A percentile compares a stretch with the other conserved stretches of the same genome.
Conservation (phyloP, 2,797 vertebrate species). For the Limosa lapponica region DNA sequence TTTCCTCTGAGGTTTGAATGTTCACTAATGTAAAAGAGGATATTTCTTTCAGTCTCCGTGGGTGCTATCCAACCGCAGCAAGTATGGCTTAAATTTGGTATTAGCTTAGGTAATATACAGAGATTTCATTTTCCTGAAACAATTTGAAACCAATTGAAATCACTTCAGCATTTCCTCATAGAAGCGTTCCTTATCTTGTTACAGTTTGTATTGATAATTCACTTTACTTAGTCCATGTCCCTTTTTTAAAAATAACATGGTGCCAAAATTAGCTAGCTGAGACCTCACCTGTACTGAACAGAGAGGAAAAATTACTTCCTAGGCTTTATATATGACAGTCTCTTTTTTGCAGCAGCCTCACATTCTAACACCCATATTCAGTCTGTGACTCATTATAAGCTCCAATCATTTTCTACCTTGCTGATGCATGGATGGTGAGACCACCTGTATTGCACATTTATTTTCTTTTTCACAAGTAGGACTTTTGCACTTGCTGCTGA, state of each 20-base stretch:
- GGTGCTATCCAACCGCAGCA: not conserved
- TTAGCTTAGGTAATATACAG: not conserved
- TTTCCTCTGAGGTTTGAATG: not conserved
- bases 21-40: not conserved
- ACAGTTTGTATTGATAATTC: not conserved
- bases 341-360: not conserved
- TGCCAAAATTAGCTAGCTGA: not conserved
- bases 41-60: not conserved
- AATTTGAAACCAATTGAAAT: not conserved
- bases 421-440: not conserved
- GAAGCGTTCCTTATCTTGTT: not conserved
- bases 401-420: not conserved
- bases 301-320: not conserved
- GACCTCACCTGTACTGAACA: not conserved
- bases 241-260: not conserved
- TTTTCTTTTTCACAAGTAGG: not conserved
- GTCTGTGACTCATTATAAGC: not conserved
- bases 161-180: not conserved
- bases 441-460: not conserved
- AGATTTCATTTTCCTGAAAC: not conserved
- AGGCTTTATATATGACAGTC: not conserved
- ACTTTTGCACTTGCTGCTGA: not conserved
- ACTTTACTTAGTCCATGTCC: not conserved
- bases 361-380: not conserved
- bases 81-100: not conserved